Evolutionary conservation across 2,113 vertebrate species (phyloP), one percentile per base, ranked within the genome.

Genomic region (Pitta sordida): DNA sequence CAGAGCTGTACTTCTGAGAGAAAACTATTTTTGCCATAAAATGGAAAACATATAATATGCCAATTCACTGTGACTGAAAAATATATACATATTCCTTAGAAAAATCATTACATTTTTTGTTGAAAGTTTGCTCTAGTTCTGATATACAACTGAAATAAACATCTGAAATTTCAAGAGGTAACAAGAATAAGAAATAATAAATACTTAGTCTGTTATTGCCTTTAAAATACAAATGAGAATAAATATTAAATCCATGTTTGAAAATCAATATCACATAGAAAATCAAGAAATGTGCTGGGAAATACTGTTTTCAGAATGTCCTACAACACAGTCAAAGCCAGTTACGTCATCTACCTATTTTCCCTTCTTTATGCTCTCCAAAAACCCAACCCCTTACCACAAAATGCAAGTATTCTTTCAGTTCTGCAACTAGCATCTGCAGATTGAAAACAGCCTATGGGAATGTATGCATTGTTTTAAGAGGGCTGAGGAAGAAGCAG

Each of bases 1-100:
- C 14, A 39, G 22, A 81, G 18, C 10, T 91, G 22, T 46, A 52
- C 48, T 90, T 88, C 29, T 53, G 41, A 58, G 30, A 63, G 55
- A 74, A 77, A 81, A 46, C 5, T 34, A 14, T 32, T 62, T 39
- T 55, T 78, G 23, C 8, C 6, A 0, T 41, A 79, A 59, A 82
- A 63, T 18, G 2, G 21, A 78, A 88, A 90, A 43, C 15, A 9
- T 60, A 34, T 23, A 48, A 29, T 37, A 44, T 30, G 9, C 32
- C 43, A 71, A 78, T 75, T 93, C 32, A 83, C 7, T 56, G 39
- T 58, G 44, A 56, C 59, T 74, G 81, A 67, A 78, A 93, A 91
- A 81, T 16, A 16, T 6, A 7, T 16, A 16, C 5, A 7, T 14
- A 41, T 81, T 80, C 32, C 36, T 86, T 27, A 62, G 43, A 67